phyloP scores from a whole-genome alignment of 2,888 invertebrate species.

The Cheilosia vulpina region DNA sequence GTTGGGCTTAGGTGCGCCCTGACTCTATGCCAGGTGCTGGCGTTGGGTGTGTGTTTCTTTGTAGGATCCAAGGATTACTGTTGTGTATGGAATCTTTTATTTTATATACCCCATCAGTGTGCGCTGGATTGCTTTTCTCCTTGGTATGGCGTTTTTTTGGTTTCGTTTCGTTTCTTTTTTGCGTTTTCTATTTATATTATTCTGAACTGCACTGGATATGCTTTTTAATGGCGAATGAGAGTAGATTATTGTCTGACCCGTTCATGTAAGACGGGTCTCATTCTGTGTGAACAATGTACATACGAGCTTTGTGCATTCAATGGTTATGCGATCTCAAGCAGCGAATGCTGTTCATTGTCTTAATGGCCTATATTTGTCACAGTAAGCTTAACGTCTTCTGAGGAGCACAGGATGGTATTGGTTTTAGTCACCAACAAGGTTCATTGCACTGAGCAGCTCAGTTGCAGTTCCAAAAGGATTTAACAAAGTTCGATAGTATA shows the following conservation, averaged over 20 bases:
- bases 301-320: not conserved
- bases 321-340: conserved; percentile 1
- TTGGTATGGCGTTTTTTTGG: not conserved
- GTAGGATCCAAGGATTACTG: conserved; percentile 50
- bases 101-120: conserved; percentile 1
- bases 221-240: conserved; percentile 11
- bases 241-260: conserved; percentile 24
- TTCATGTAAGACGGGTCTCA: conserved; percentile 1
- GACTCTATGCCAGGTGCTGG: not conserved
- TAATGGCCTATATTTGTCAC: not conserved
- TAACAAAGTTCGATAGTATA: too few relatives aligned
- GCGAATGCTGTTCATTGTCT: too few relatives aligned
- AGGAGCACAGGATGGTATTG: too few relatives aligned
- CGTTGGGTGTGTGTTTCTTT: conserved; percentile 20
- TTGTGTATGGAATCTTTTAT: conserved; percentile 51
- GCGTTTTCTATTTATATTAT: conserved; percentile 8
- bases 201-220: not conserved
- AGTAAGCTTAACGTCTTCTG: too few relatives aligned
- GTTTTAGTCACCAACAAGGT: too few relatives aligned
- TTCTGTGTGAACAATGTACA: not conserved
- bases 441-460: too few relatives aligned
- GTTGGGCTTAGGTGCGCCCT: not conserved
- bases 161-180: not conserved
- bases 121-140: conserved; percentile 10
- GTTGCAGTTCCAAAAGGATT: too few relatives aligned